Base-by-base conservation (phyloP, 1,140 invertebrate species). In the Drosophila pseudoananassae region DNA sequence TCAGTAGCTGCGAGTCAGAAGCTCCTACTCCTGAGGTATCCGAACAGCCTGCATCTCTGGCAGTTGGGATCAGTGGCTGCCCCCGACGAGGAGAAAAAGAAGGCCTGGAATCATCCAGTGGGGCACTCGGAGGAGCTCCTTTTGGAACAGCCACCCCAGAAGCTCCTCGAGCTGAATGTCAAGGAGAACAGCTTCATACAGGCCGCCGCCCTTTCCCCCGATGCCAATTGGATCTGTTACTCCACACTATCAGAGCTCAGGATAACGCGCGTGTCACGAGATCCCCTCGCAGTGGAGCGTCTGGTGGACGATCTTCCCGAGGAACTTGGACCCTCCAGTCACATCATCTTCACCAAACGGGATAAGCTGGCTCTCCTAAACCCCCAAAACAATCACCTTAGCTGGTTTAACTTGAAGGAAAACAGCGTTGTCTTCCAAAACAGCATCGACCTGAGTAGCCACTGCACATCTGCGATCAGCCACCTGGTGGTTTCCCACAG, bases 221-320 rank as follows among this genome's bases (percentile, higher is more conserved):
- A 95, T 82, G 95, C 94, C 2, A 93, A 94, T 54, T 94, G 94
- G 85, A 93, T 98, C 23, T 94, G 95, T 9, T 97, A 96, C 90
- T 95, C 96, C 0, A 97, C 96, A 1, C 92, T 94, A 25, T 92
- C 88, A 43, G 92, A 94, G 38, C 78, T 96, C 14, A 93, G 95
- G 59, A 91, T 97, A 29, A 96, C 95, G 78, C 75, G 64, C 25
- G 69, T 78, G 50, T 36, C 40, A 3, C 31, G 17, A 5, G 55
- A 45, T 20, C 45, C 46, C 8, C 5, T 68, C 1, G 15, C 79
- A 2, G 92, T 92, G 46, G 85, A 93, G 2, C 93, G 93, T 56
- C 78, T 94, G 20, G 63, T 15, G n/a, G 76, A 92, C 58, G 75
- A 93, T 23, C 90, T 92, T 8, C 92, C 93, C 8, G 40, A 92